Evolutionary conservation across 2,113 vertebrate genomes (phyloP).

Genomic region (Xenopus borealis): DNA sequence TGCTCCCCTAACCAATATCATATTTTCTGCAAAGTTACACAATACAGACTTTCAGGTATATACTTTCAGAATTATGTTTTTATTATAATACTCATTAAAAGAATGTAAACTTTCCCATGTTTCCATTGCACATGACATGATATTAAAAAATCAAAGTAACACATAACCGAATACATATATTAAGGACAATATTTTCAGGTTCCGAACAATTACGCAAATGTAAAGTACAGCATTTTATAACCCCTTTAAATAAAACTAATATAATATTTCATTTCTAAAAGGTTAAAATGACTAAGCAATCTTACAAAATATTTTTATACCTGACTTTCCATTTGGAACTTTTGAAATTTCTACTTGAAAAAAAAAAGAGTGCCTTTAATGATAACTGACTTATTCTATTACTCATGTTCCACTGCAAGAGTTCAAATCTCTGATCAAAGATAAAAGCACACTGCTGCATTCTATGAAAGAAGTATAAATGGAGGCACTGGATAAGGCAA

Average conservation of each 20-base stretch:
- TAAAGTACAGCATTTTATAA: too few relatives aligned
- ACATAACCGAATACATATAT: too few relatives aligned
- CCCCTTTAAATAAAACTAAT: background rate
- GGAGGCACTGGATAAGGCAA: slow-evolving; percentile 12
- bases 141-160: too few relatives aligned
- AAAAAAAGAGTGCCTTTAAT: slow-evolving; percentile 34
- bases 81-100: too few relatives aligned
- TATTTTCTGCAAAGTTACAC: too few relatives aligned
- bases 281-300: slow-evolving; percentile 28
- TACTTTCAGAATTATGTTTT: too few relatives aligned
- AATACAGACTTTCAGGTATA: too few relatives aligned
- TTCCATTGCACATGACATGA: too few relatives aligned
- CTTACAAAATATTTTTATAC: background rate
- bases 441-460: slow-evolving; percentile 26
- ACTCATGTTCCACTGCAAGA: slow-evolving; percentile 36
- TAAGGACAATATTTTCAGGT: too few relatives aligned
- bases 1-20: too few relatives aligned
- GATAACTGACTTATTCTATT: slow-evolving; percentile 42
- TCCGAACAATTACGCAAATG: too few relatives aligned
- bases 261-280: slow-evolving; percentile 25
- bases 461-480: slow-evolving; percentile 20
- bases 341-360: slow-evolving; percentile 33
- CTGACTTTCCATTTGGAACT: slow-evolving; percentile 27
- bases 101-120: too few relatives aligned
- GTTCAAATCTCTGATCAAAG: slow-evolving; percentile 40